Base-by-base conservation (phyloP, 2,113 vertebrate species). In the Poicephalus gulielmi region DNA sequence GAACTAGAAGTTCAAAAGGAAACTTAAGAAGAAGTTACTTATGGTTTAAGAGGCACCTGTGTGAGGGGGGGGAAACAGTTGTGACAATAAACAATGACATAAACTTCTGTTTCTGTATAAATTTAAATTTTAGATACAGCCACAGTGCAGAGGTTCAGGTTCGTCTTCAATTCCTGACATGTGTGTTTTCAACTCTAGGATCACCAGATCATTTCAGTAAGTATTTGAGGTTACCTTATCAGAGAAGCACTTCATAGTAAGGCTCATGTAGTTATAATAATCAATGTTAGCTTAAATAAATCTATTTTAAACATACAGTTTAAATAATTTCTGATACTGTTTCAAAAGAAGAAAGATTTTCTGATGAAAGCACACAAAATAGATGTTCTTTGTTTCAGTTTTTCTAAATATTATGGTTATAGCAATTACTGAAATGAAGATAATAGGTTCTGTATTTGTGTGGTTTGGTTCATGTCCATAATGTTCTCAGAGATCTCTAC, bases 161-260 rank as follows among this genome's bases (percentile, higher is more conserved):
- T 90, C 99, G 99, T 47, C 98, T 99, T 80, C 99, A 99, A 50
- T 99, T 99, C 96, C 98, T 99, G 97, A 99, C 99, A 3, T 99
- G 99, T 67, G 99, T 99, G 59, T 99, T 99, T 98, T 99, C 99
- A 88, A 99, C 99, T 17, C 97, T 99, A 86, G 99, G 99, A 92
- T 99, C 99, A 60, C 99, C 99, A 25, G 99, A 99, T 97, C 99
- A 99, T 97, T 99, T 99, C 98, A 98, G 99, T 99, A 98, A 99
- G 99, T 97, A 75, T 84, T 94, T 78, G 46, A 74, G 47, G 53
- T 62, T 83, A 24, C 57, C 24, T 73, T 53, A 23, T 39, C 8
- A 37, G 79, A 93, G 39, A 30, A 76, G 12, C 78, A 53, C 22
- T 52, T 66, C 55, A 6, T 13, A 73, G 13, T 47, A 66, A 69